Evolutionary conservation across 2,797 vertebrate genomes (phyloP).

Genomic region (Diglossa cyanea): DNA sequence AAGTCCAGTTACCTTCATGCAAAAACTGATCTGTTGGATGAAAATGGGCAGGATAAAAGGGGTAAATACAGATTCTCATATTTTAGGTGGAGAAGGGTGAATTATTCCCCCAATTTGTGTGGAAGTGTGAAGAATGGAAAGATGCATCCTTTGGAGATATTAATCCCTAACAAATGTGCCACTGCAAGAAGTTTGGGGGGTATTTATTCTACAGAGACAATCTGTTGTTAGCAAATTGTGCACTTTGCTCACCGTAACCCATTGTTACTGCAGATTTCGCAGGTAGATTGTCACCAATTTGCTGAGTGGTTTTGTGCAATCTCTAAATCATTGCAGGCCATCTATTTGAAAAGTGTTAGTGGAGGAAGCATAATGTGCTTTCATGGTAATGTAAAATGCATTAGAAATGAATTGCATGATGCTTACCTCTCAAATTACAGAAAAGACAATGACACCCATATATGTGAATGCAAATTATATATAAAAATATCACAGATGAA

Average conservation of each 20-base stretch:
- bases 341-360: conserved; percentile 29
- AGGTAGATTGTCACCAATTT: conserved; percentile 33
- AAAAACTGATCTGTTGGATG: neutral
- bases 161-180: neutral
- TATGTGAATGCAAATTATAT: conserved; percentile 63
- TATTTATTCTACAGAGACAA: neutral
- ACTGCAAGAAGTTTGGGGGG: neutral
- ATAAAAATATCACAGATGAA: conserved; percentile 65
- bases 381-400: conserved; percentile 70
- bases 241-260: neutral
- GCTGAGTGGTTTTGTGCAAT: neutral
- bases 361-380: conserved; percentile 59
- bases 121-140: neutral
- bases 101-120: neutral
- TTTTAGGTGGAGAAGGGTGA: neutral
- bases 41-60: neutral
- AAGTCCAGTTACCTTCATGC: neutral
- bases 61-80: neutral
- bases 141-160: neutral
- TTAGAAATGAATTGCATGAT: conserved; percentile 69
- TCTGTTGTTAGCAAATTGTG: neutral
- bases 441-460: conserved; percentile 71
- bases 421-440: conserved; percentile 67
- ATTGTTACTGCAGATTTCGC: neutral
- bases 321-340: conserved; percentile 55